Evolutionary conservation across 1,140 invertebrate genomes (phyloP).

Genomic region (Sycobia sp.): DNA sequence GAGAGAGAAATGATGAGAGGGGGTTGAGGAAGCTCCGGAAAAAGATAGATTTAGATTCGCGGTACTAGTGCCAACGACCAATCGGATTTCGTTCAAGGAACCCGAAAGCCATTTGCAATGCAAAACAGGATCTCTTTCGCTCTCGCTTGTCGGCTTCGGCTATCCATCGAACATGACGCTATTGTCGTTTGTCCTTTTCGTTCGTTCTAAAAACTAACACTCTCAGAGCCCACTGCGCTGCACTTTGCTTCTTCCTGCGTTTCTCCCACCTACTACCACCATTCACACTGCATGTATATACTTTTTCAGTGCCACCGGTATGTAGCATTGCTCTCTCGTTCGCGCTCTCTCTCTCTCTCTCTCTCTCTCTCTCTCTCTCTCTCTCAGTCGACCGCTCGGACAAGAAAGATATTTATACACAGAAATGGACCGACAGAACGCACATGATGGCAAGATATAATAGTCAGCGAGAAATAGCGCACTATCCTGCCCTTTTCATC

Average conservation of each 20-base stretch:
- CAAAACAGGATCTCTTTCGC: slow-evolving; percentile 44
- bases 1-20: too few relatives aligned
- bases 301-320: too few relatives aligned
- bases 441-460: too few relatives aligned
- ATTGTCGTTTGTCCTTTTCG: slow-evolving; percentile 10
- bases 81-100: slow-evolving; percentile 63
- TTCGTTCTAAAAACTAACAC: not conserved
- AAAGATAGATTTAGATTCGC: slow-evolving; percentile 60
- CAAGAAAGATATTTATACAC: too few relatives aligned
- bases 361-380: slow-evolving; percentile 3
- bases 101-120: slow-evolving; percentile 59
- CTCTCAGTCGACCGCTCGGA: not conserved
- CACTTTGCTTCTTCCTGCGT: not conserved
- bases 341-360: not conserved
- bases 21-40: too few relatives aligned
- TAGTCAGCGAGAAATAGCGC: too few relatives aligned
- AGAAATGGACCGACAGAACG: too few relatives aligned
- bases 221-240: too few relatives aligned
- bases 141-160: not conserved
- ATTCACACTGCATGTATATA: not conserved
- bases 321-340: too few relatives aligned
- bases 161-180: not conserved
- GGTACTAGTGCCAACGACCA: slow-evolving; percentile 54
- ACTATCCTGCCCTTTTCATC: too few relatives aligned
- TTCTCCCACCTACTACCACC: not conserved